phyloP scores from a whole-genome alignment of 2,888 invertebrate species.

The Tubulanus polymorphus region DNA sequence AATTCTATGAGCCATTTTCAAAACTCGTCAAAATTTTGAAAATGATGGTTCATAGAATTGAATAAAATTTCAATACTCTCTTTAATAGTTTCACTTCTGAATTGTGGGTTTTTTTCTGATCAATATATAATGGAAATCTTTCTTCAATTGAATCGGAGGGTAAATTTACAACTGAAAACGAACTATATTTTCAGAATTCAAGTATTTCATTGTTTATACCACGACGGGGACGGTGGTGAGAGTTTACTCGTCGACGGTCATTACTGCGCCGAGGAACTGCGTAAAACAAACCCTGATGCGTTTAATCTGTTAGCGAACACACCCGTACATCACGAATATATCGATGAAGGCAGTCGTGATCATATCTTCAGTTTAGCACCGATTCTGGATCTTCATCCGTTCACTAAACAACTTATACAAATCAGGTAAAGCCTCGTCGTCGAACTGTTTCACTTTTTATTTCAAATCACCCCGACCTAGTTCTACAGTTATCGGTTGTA shows the following conservation, averaged over 20 bases:
- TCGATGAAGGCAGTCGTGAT: constrained; percentile 14
- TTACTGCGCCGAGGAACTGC: constrained; percentile 62
- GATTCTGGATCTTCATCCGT: constrained; percentile 47
- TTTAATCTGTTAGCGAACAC: constrained; percentile 62
- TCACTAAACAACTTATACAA: constrained; percentile 60
- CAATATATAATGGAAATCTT: too few relatives aligned
- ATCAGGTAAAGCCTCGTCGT: constrained; percentile 48
- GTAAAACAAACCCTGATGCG: constrained; percentile 57
- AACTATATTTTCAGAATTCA: constrained; percentile 49
- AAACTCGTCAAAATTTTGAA: too few relatives aligned
- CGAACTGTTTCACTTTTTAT: neutral
- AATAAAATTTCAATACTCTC: too few relatives aligned
- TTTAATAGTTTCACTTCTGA: too few relatives aligned
- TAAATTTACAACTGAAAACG: neutral
- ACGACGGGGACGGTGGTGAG: constrained; percentile 66
- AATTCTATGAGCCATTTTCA: too few relatives aligned
- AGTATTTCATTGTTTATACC: constrained; percentile 62
- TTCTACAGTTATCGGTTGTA: too few relatives aligned
- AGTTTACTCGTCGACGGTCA: constrained; percentile 73
- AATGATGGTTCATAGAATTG: too few relatives aligned
- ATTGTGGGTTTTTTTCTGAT: too few relatives aligned
- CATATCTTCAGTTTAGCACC: constrained; percentile 23
- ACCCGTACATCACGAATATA: constrained; percentile 63
- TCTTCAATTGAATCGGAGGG: too few relatives aligned
- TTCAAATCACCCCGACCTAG: neutral